Conservation (phyloP, 2,113 vertebrate genomes). For the Erythrocercus mccallii region DNA sequence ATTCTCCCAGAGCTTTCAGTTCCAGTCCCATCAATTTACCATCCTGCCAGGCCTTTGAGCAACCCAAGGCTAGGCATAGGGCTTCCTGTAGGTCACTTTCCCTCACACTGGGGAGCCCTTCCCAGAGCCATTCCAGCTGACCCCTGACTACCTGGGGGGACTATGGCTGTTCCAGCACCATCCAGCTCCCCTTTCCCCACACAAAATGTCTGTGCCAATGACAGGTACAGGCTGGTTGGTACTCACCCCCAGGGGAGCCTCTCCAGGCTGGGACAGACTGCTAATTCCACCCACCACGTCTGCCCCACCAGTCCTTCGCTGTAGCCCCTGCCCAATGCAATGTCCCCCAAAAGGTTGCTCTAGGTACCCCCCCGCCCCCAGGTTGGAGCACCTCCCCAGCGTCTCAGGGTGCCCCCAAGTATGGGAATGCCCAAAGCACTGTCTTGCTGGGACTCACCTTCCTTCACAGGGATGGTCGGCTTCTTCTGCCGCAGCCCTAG, state of each 20-base stretch:
- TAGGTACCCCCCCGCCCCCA: accelerated
- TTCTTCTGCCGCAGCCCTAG: slow-evolving; percentile 94
- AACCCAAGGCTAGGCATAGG: accelerated
- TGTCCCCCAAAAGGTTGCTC: not conserved
- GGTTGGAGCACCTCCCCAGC: not conserved
- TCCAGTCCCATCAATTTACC: not conserved
- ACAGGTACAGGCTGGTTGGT: not conserved
- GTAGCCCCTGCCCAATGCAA: not conserved
- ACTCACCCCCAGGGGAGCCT: not conserved
- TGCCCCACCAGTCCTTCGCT: not conserved
- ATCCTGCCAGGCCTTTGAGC: not conserved
- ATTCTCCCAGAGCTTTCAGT: not conserved
- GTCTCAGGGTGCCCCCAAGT: not conserved
- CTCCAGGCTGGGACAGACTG: not conserved
- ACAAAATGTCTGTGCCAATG: accelerated
- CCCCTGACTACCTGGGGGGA: accelerated
- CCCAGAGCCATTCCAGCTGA: not conserved
- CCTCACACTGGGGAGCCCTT: not conserved
- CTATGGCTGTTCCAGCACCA: not conserved
- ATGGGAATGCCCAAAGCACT: not conserved
- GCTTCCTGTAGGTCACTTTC: not conserved
- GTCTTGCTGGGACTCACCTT: slow-evolving; percentile 78
- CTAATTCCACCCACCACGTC: not conserved
- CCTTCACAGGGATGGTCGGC: slow-evolving; percentile 92
- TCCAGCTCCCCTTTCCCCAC: not conserved